These are phyloP conservation scores for Athene noctua DNA, from an alignment of 2,113 vertebrate species.

Conservation along the genomic window DNA sequence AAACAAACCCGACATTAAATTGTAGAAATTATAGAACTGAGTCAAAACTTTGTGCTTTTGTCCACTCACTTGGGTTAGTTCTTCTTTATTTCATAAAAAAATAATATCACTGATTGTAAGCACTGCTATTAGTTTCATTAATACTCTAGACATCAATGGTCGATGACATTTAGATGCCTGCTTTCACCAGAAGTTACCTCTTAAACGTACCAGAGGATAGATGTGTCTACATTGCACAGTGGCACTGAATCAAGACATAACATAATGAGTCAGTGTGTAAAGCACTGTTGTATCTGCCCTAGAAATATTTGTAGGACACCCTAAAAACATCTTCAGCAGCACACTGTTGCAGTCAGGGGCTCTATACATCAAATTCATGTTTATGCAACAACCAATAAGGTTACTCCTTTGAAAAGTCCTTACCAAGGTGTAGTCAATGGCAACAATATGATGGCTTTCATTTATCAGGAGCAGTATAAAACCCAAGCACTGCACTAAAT, in stretches of 20 bases:
- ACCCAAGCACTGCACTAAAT: constrained; percentile 29
- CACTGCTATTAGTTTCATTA: constrained; percentile 16
- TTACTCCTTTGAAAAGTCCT: constrained; percentile 34
- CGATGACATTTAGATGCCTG: neutral
- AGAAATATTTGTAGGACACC: constrained; percentile 42
- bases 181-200: neutral
- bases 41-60: neutral
- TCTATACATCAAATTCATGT: constrained; percentile 36
- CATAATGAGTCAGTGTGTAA: constrained; percentile 1
- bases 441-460: neutral
- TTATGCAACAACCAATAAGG: constrained; percentile 1
- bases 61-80: neutral
- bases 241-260: neutral
- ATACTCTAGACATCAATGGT: neutral
- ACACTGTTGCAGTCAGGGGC: neutral
- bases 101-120: neutral
- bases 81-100: neutral
- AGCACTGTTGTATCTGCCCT: neutral
- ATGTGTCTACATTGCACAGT: neutral
- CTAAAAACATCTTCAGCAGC: constrained; percentile 32
- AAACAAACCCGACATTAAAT: neutral
- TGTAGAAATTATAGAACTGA: neutral
- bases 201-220: neutral
- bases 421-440: neutral
- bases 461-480: constrained; percentile 40